A percentile compares a stretch with the other conserved stretches of the same genome.
phyloP scores from a whole-genome alignment of 2,888 invertebrate genomes.

The Diarsia brunnea region DNA sequence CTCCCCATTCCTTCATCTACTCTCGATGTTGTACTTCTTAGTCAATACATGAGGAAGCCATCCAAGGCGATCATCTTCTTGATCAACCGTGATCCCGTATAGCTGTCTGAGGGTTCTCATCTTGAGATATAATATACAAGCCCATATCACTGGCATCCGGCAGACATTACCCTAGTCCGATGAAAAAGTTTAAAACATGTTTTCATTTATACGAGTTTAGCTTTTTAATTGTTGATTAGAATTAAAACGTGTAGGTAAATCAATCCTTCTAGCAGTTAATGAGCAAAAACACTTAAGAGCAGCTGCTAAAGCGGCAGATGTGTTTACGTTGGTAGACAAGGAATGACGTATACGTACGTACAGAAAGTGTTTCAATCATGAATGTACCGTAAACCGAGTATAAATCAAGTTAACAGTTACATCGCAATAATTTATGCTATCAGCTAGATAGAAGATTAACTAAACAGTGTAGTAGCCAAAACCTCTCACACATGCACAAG shows the following conservation, averaged over 20 bases:
- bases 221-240: not conserved
- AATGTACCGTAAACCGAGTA: slow-evolving; percentile 28
- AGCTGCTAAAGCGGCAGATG: slow-evolving; percentile 4
- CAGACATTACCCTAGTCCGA: not conserved
- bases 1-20: not conserved
- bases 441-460: slow-evolving; percentile 34
- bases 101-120: not conserved
- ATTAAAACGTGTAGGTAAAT: not conserved
- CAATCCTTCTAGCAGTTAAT: not conserved
- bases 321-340: slow-evolving; percentile 10
- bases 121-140: not conserved
- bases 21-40: not conserved
- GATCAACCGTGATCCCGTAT: not conserved
- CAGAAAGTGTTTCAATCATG: slow-evolving; percentile 20
- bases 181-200: not conserved
- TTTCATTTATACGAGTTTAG: not conserved
- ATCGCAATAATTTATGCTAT: slow-evolving; percentile 36
- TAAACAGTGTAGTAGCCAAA: slow-evolving; percentile 49
- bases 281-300: not conserved
- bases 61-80: not conserved
- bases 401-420: slow-evolving; percentile 38
- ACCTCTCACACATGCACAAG: slow-evolving; percentile 36
- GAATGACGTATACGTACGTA: not conserved
- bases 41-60: not conserved
- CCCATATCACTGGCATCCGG: not conserved